Conservation (phyloP, 2,888 invertebrate species). For the Strigamia transsilvanica region DNA sequence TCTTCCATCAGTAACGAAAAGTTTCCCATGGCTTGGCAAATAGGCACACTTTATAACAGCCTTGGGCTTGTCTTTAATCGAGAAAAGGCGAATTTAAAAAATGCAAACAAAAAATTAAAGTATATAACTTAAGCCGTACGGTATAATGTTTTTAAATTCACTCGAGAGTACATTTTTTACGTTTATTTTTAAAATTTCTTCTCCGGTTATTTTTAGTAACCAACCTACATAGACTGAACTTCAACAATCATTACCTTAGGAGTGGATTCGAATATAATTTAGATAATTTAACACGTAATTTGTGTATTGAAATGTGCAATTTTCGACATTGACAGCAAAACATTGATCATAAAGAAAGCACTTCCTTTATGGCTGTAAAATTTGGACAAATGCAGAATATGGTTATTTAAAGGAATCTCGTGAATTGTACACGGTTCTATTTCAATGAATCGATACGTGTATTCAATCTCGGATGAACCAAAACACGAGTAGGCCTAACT, state of each 20-base stretch:
- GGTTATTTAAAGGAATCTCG: background rate
- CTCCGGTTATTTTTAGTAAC: background rate
- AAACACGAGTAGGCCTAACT: constrained; percentile 37
- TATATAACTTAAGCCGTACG: background rate
- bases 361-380: background rate
- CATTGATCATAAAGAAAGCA: background rate
- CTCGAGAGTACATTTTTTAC: background rate
- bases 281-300: no score
- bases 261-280: no score
- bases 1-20: constrained; percentile 82
- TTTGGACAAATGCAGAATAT: background rate
- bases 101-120: background rate
- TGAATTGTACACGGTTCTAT: background rate
- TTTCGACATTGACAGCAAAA: background rate
- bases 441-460: background rate
- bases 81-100: background rate
- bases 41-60: constrained; percentile 61
- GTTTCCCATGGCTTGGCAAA: constrained; percentile 75
- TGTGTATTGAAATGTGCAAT: background rate
- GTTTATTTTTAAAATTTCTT: constrained; percentile 20
- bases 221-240: background rate
- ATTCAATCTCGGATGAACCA: background rate
- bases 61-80: constrained; percentile 54
- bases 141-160: background rate
- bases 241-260: background rate